These are phyloP conservation scores for Melanotaenia boesemani DNA, from an alignment of 2,797 vertebrate genomes.

Conservation along the genomic window DNA sequence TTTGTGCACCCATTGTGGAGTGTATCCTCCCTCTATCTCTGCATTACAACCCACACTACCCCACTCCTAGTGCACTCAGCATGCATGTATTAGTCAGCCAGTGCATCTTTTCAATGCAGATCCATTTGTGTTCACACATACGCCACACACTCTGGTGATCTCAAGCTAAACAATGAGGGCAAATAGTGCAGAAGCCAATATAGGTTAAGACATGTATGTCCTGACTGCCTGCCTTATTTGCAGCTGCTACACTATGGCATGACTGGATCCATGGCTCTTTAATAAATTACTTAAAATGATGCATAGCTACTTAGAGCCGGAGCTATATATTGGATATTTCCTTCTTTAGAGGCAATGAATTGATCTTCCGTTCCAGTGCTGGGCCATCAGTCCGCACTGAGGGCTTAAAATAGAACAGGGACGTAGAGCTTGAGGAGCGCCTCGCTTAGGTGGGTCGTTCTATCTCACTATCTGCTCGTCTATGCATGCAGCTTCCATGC, in stretches of 20 bases:
- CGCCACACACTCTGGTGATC: conserved; percentile 13
- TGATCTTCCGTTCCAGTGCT: conserved; percentile 74
- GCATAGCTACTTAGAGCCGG: conserved; percentile 69
- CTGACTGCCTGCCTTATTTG: conserved; percentile 54
- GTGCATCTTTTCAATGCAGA: conserved; percentile 60
- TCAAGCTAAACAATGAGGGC: conserved; percentile 46
- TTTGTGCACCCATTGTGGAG: conserved; percentile 10
- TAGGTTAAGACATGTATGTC: conserved; percentile 51
- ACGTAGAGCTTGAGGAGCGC: conserved; percentile 71
- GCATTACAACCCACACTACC: conserved; percentile 71
- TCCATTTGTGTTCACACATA: conserved; percentile 31
- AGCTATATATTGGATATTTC: conserved; percentile 74
- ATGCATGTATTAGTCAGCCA: conserved; percentile 67
- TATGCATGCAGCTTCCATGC: conserved; percentile 42
- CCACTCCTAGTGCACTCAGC: conserved; percentile 57
- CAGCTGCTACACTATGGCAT: conserved; percentile 41
- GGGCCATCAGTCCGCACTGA: conserved; percentile 71
- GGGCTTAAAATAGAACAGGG: conserved; percentile 82
- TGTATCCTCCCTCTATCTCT: conserved; percentile 47
- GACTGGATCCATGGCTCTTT: conserved; percentile 49
- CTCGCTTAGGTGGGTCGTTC: conserved; percentile 70
- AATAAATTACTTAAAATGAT: conserved; percentile 66
- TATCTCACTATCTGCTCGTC: conserved; percentile 51
- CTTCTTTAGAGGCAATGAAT: conserved; percentile 83
- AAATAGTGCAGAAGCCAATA: conserved; percentile 45